These are phyloP conservation scores for Acromyrmex echinatior DNA, from an alignment of 1,140 invertebrate species.

Conservation along the genomic window DNA sequence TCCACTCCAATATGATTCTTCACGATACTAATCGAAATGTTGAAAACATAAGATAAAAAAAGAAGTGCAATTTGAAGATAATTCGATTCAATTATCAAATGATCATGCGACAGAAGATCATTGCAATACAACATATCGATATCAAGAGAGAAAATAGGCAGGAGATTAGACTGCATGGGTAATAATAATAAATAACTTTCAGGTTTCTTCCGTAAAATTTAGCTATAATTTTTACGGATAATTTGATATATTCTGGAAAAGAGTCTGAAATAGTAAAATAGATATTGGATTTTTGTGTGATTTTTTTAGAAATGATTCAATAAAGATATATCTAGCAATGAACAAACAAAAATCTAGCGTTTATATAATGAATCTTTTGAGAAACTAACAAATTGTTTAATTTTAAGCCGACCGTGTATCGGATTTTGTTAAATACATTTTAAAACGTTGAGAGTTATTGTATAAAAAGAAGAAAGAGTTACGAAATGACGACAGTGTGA, in stretches of 20 bases:
- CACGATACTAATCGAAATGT: constrained; percentile 22
- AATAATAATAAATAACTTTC: constrained; percentile 40
- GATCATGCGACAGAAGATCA: constrained; percentile 15
- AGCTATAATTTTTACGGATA: not conserved
- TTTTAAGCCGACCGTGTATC: not conserved
- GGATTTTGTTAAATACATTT: constrained; percentile 26
- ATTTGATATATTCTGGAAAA: not conserved
- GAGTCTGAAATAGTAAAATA: constrained; percentile 6
- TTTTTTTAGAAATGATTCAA: constrained; percentile 6
- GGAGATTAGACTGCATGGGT: constrained; percentile 17
- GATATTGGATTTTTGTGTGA: not conserved
- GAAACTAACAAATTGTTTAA: constrained; percentile 15
- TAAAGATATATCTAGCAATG: not conserved
- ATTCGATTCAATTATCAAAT: constrained; percentile 11
- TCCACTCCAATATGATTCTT: not conserved
- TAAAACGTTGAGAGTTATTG: constrained; percentile 15
- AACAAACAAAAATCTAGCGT: not conserved
- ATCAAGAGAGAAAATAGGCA: constrained; percentile 33
- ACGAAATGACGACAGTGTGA: not conserved
- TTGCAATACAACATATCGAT: constrained; percentile 68
- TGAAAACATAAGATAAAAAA: not conserved
- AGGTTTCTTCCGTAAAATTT: not conserved
- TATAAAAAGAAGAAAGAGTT: constrained; percentile 1
- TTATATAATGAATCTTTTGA: constrained; percentile 6
- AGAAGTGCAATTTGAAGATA: constrained; percentile 18